Base-by-base conservation (phyloP, 2,113 vertebrate genomes). In the Apodemus sylvaticus region DNA sequence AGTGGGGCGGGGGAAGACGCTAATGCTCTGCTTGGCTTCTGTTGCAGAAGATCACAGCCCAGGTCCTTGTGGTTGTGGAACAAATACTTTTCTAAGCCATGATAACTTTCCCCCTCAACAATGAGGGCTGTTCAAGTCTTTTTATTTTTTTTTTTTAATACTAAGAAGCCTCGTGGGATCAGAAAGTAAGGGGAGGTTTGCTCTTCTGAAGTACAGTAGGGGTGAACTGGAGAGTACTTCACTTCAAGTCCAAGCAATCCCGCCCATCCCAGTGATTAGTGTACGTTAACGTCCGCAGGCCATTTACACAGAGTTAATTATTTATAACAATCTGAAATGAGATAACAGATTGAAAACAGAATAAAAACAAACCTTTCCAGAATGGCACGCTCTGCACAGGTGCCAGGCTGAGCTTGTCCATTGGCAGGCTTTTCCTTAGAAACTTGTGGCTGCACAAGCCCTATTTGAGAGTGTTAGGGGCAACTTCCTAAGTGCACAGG, bases 351-450 rank as follows among this genome's bases (percentile, higher is more conserved):
- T 45, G n/a, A 89, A 64, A 19, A 19, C 24, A 53, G 26, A 13
- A 22, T 34, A 8, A 62, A 71, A 78, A 79, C 42, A 92, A 91
- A 31, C 55, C 31, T 17, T 76, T 55, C 26, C 1, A 77, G 42
- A 66, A 66, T 2, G 11, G 5, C 9, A 29, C 1, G 48, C 20
- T 51, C 4, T 0, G 1, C 31, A 0, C 34, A 45, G 51, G 3
- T 79, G 64, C 29, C 53, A 19, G n/a, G 34, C 39, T 36, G 5
- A 34, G 42, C 34, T 58, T 64, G 9, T 19, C n/a, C 51, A 58
- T 2, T 81, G n/a, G 51, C 2, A 20, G 7, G 9, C 19, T 34
- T 19, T 90, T 45, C 45, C 48, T 7, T 17, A 68, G 51, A 48
- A 48, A 39, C 7, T 62, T 10, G 39, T 7, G 48, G 42, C 42